These are phyloP conservation scores for Drosophila yakuba DNA, from an alignment of 1,140 invertebrate species.

Conservation along the genomic window DNA sequence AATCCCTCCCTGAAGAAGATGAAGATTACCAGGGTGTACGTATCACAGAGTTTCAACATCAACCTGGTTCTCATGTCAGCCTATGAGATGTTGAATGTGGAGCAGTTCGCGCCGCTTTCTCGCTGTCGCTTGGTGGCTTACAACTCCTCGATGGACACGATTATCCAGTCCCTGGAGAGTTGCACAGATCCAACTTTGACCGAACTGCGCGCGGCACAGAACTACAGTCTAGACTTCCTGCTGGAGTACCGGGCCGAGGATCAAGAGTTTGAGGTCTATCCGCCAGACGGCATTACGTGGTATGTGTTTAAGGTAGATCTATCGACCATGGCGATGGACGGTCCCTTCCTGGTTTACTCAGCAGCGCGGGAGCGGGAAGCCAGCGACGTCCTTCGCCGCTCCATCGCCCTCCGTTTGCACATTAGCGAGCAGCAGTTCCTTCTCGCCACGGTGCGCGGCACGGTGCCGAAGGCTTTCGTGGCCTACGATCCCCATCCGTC, in stretches of 20 bases:
- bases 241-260: constrained; percentile 89
- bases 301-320: constrained; percentile 89
- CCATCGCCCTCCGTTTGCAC: constrained; percentile 84
- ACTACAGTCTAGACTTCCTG: constrained; percentile 86
- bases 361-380: constrained; percentile 86
- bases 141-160: constrained; percentile 88
- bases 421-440: constrained; percentile 70
- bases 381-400: constrained; percentile 87
- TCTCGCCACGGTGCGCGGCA: constrained; percentile 80
- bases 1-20: constrained; percentile 87
- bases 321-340: constrained; percentile 87
- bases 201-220: constrained; percentile 55
- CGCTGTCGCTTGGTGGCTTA: constrained; percentile 91
- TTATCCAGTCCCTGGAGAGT: constrained; percentile 90
- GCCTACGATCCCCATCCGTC: constrained; percentile 67
- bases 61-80: constrained; percentile 87
- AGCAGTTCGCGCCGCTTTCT: constrained; percentile 87
- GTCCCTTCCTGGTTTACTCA: constrained; percentile 87
- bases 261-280: constrained; percentile 88
- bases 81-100: constrained; percentile 87
- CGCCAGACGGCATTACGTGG: constrained; percentile 88
- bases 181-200: constrained; percentile 86
- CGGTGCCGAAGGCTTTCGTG: constrained; percentile 67
- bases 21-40: constrained; percentile 86
- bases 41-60: constrained; percentile 87